Percentiles rank a stretch among this genome's conserved stretches.
Conservation (phyloP, 1,140 invertebrate genomes). For the Zaprionus lachaisei region DNA sequence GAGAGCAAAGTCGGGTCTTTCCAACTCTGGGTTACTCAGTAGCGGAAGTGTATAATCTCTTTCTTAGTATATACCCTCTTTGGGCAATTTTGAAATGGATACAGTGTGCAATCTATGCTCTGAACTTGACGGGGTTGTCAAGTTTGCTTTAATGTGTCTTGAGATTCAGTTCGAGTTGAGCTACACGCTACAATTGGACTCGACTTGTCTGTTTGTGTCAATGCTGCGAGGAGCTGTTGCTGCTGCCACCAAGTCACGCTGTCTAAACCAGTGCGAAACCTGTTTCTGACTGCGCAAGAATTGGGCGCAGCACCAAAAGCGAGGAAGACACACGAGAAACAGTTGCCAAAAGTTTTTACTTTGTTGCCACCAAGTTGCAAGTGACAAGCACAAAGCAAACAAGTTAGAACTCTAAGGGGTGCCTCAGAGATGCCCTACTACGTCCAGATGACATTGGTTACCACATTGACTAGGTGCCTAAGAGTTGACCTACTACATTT, state of each 20-base stretch:
- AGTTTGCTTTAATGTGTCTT: neutral
- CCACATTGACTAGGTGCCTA: neutral
- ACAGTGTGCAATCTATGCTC: too few species aligned
- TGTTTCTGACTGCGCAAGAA: conserved; percentile 14
- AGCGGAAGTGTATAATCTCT: neutral
- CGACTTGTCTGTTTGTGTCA: neutral
- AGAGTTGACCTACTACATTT: neutral
- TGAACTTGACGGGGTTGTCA: conserved; percentile 3
- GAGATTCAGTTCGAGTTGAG: neutral
- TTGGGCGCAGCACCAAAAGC: conserved; percentile 30
- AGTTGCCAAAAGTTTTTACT: conserved; percentile 14
- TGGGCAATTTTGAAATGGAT: neutral
- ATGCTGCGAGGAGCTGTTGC: neutral
- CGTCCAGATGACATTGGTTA: too few species aligned
- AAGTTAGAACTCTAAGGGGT: neutral
- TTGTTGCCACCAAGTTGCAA: conserved; percentile 9
- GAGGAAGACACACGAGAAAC: conserved; percentile 19
- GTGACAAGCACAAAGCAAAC: neutral
- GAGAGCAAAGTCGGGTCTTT: neutral
- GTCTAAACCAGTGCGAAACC: neutral
- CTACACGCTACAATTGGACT: neutral
- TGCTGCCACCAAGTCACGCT: neutral
- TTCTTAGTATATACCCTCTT: neutral
- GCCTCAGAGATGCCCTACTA: neutral
- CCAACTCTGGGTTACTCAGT: neutral